A percentile compares a stretch with the other conserved stretches of the same genome.
Conservation (phyloP, 2,113 vertebrate genomes). For the Sebastes schlegelii region DNA sequence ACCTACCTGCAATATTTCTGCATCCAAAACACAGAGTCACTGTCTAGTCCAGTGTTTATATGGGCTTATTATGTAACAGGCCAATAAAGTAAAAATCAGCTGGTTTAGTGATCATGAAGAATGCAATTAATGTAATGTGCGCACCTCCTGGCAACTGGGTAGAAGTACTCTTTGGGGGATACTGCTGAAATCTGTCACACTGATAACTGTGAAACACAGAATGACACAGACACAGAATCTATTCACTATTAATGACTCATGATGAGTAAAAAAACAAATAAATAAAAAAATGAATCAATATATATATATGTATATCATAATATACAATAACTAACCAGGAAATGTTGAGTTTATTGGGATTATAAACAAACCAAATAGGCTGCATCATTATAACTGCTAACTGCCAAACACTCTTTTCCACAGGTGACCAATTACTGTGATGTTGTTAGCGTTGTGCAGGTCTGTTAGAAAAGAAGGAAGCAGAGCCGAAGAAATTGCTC, state of each 20-base stretch:
- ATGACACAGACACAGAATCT: neutral
- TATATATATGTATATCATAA: neutral
- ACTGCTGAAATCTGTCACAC: no score
- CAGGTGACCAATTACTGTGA: constrained; percentile 42
- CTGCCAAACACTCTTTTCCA: constrained; percentile 1
- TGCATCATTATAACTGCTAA: neutral
- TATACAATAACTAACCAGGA: neutral
- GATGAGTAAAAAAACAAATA: neutral
- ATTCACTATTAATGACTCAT: neutral
- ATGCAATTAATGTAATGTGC: neutral
- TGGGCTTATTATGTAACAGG: neutral
- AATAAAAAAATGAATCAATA: neutral
- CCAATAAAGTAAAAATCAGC: neutral
- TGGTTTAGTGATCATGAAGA: neutral
- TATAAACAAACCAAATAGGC: neutral
- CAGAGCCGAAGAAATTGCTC: constrained; percentile 8
- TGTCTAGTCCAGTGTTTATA: neutral
- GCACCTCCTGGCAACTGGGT: no score
- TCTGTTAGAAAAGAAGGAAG: constrained; percentile 24
- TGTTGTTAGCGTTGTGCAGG: neutral
- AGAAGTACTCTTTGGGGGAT: no score
- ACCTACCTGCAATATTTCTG: neutral
- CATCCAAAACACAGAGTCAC: neutral
- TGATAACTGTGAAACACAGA: neutral
- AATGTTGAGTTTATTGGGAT: neutral